phyloP scores from a whole-genome alignment of 1,140 invertebrate genomes.

The Bombyx mori region DNA sequence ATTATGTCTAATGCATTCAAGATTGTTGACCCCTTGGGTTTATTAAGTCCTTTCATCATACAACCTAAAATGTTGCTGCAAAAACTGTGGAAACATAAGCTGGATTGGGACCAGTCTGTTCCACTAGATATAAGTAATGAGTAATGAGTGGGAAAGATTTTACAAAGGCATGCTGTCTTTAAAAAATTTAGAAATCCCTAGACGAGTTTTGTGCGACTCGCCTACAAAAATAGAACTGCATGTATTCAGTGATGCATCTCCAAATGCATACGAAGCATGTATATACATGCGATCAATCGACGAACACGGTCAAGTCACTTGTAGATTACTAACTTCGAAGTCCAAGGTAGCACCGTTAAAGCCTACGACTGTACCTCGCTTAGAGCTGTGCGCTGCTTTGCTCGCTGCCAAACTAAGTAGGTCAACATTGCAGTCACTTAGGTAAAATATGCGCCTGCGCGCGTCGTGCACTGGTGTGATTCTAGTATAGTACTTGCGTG shows the following conservation, averaged over 20 bases:
- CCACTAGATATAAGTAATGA: slow-evolving; percentile 12
- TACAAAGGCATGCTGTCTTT: slow-evolving; percentile 4
- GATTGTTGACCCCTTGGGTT: slow-evolving; percentile 40
- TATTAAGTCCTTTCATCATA: slow-evolving; percentile 27
- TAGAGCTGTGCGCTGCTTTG: slow-evolving; percentile 32
- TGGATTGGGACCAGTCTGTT: slow-evolving; percentile 25
- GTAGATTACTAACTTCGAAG: slow-evolving; percentile 27
- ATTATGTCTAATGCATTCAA: slow-evolving; percentile 33
- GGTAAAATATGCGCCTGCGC: slow-evolving; percentile 3
- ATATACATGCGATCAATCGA: slow-evolving; percentile 12
- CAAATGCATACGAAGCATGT: slow-evolving; percentile 10
- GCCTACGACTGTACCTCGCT: slow-evolving; percentile 23
- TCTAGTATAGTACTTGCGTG: slow-evolving; percentile 47
- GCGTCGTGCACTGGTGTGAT: slow-evolving; percentile 33
- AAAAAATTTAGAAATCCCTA: slow-evolving; percentile 6
- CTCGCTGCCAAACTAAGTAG: not conserved
- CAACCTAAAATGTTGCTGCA: slow-evolving; percentile 35
- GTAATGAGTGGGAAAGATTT: slow-evolving; percentile 15
- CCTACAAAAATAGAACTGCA: slow-evolving; percentile 8
- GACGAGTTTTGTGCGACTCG: slow-evolving; percentile 2
- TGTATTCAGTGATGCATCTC: slow-evolving; percentile 15
- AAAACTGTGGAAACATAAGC: slow-evolving; percentile 30
- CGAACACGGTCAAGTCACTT: not conserved
- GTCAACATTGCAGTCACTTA: not conserved
- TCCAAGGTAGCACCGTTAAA: slow-evolving; percentile 38